Percentiles rank a stretch among this genome's conserved stretches.
phyloP scores from a whole-genome alignment of 2,113 vertebrate genomes.

The Oryzias melastigma region DNA sequence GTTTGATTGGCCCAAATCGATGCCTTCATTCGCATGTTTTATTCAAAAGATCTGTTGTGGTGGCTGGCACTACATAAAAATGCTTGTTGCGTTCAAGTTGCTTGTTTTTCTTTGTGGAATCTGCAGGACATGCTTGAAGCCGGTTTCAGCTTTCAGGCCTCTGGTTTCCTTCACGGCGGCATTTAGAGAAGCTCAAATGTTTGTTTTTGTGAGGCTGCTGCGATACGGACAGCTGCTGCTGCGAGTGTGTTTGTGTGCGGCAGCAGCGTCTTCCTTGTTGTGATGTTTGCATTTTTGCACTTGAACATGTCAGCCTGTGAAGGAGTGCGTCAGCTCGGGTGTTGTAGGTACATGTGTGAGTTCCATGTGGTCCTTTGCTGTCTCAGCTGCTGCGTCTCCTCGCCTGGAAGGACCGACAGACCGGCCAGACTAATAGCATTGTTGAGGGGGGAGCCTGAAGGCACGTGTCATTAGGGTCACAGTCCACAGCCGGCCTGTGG shows the following conservation, averaged over 20 bases:
- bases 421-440: neutral
- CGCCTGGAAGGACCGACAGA: constrained; percentile 56
- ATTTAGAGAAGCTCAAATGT: constrained; percentile 74
- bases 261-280: constrained; percentile 12
- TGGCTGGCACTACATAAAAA: constrained; percentile 40
- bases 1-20: neutral
- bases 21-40: constrained; percentile 19
- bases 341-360: constrained; percentile 24
- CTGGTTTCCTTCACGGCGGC: constrained; percentile 46
- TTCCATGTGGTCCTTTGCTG: constrained; percentile 48
- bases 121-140: constrained; percentile 43
- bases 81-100: constrained; percentile 41
- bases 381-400: constrained; percentile 66
- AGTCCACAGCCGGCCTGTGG: constrained; percentile 58
- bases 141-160: constrained; percentile 54
- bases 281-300: constrained; percentile 36
- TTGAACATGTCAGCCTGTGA: constrained; percentile 22
- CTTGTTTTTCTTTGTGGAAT: constrained; percentile 42
- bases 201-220: constrained; percentile 67
- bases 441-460: constrained; percentile 30
- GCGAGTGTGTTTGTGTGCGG: constrained; percentile 25
- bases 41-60: neutral
- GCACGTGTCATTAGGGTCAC: constrained; percentile 71
- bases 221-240: constrained; percentile 68
- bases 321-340: constrained; percentile 30